Base-by-base conservation (phyloP, 2,888 invertebrate genomes). In the Chrysopilus asiliformis region DNA sequence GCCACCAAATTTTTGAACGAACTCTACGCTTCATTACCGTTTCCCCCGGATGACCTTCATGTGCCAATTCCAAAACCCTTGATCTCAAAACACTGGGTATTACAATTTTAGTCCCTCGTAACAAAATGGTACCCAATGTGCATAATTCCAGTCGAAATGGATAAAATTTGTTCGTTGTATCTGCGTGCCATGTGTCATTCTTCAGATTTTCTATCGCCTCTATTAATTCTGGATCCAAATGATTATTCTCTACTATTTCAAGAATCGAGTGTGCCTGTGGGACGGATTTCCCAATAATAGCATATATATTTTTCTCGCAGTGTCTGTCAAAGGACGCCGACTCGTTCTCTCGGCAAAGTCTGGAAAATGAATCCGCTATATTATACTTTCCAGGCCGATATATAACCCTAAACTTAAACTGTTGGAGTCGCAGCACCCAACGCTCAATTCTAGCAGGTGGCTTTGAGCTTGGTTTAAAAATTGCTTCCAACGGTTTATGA, bases 401-500 rank as follows among this genome's bases (percentile, higher is more conserved):
- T 8, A 47, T 32, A 13, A 48, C 34, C 16, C 45, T 47, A 36
- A 44, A 50, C 6, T 33, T 28, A 33, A 44, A 51, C 2, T 46
- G 36, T 28, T 46, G 45, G 8, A 49, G 27, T 22, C 47, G n/a
- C n/a, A n/a, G n/a, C n/a, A 49, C 45, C 50, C 50, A 51, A 13
- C 47, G 36, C 39, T 50, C 50, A 7, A 50, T 43, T 25, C 49
- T 32, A 2, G 49, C 48, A 38, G 48, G 49, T 9, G 49, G 45
- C 36, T 43, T 47, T 3, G 47, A 46, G 34, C 36, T 47, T 13
- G 46, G 41, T 1, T 44, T 38, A 36, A 55, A 53, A 18, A 53
- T 42, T 2, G 41, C 42, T 34, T 54, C 51, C 7, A 65, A 41
- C 2, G 64, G 56, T 20, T 46, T 45, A 28, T 44, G 43, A 34